Conservation (phyloP, 2,113 vertebrate species). For the Sceloporus tristichus region DNA sequence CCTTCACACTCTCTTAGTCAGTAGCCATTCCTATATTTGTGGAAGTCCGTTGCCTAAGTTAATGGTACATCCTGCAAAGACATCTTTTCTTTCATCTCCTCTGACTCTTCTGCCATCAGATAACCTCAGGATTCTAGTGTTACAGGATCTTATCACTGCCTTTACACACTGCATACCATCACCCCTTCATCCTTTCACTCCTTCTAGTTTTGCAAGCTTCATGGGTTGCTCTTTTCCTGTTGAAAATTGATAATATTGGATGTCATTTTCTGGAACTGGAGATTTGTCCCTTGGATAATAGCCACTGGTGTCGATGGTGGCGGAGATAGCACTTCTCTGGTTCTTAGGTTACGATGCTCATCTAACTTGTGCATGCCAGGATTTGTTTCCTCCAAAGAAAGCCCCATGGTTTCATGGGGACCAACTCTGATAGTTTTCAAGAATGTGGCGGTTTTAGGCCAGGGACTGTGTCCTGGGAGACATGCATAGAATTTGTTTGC, state of each 20-base stretch:
- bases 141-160: no score
- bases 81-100: not conserved
- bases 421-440: no score
- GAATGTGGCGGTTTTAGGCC: no score
- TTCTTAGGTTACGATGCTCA: no score
- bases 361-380: not conserved
- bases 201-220: not conserved
- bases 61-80: not conserved
- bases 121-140: no score
- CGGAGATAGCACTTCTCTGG: no score
- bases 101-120: not conserved
- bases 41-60: not conserved
- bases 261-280: not conserved
- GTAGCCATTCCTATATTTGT: not conserved
- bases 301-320: no score
- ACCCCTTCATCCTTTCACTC: not conserved
- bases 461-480: not conserved
- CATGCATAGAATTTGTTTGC: no score
- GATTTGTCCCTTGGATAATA: not conserved
- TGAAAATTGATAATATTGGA: not conserved
- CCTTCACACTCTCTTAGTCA: no score
- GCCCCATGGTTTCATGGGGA: not conserved
- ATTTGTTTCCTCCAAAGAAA: not conserved
- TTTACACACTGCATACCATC: not conserved
- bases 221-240: no score